A percentile compares a stretch with the other conserved stretches of the same genome.
Conservation (phyloP, 2,888 invertebrate species). For the Sarcophaga subvicina region DNA sequence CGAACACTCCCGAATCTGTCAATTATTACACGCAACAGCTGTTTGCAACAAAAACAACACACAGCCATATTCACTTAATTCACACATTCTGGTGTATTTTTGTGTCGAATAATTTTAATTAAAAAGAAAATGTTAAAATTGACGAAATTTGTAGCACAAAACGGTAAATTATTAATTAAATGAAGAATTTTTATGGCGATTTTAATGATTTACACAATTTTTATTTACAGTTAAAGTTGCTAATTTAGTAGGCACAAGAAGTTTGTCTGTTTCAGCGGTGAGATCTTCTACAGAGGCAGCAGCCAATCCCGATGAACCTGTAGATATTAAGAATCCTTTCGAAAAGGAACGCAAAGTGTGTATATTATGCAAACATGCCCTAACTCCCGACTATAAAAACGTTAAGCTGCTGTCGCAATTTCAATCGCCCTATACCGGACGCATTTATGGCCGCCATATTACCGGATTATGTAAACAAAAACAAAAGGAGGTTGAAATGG, state of each 20-base stretch:
- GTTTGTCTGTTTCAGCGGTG: slow-evolving; percentile 53
- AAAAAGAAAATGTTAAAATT: slow-evolving; percentile 52
- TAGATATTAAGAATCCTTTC: slow-evolving; percentile 90
- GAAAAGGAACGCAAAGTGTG: slow-evolving; percentile 88
- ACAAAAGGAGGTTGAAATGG: slow-evolving; percentile 88
- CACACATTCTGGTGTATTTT: neutral
- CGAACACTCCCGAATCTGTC: slow-evolving; percentile 36
- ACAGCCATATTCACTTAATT: neutral
- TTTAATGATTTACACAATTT: neutral
- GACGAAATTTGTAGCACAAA: slow-evolving; percentile 66
- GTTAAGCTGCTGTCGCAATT: slow-evolving; percentile 95
- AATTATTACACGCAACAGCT: neutral
- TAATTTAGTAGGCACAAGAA: slow-evolving; percentile 56
- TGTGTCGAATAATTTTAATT: neutral
- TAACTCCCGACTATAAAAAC: slow-evolving; percentile 96
- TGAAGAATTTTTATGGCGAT: neutral
- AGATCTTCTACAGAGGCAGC: neutral
- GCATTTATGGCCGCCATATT: slow-evolving; percentile 94
- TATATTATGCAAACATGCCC: slow-evolving; percentile 91
- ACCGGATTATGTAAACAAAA: slow-evolving; percentile 95
- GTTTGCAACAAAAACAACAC: neutral
- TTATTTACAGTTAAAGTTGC: slow-evolving; percentile 66
- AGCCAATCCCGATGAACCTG: slow-evolving; percentile 76
- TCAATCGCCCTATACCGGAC: slow-evolving; percentile 96
- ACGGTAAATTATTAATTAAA: slow-evolving; percentile 70